A percentile compares a stretch with the other conserved stretches of the same genome.
Evolutionary conservation across 2,888 invertebrate species (phyloP).

Genomic region (Spisula solida): DNA sequence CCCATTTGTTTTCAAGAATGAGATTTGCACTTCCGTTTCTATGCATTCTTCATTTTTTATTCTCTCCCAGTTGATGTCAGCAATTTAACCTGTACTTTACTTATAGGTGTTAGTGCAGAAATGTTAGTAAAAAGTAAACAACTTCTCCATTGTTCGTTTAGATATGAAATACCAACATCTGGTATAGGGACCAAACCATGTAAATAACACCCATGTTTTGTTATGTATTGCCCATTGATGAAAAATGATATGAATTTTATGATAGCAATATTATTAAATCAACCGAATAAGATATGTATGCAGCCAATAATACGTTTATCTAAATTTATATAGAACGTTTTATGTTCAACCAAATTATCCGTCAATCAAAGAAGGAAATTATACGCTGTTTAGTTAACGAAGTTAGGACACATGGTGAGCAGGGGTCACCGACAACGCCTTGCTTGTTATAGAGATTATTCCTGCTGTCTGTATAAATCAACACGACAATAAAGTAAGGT

Average conservation of each 20-base stretch:
- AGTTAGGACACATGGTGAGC: not conserved
- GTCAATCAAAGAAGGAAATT: not conserved
- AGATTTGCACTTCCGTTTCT: no score
- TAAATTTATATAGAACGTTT: not conserved
- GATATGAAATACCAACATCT: no score
- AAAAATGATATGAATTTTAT: constrained; percentile 5
- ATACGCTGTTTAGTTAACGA: not conserved
- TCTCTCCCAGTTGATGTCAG: no score
- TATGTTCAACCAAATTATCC: not conserved
- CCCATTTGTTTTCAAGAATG: no score
- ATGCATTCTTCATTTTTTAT: no score
- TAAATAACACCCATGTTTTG: no score
- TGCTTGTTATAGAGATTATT: not conserved
- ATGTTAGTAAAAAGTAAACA: no score
- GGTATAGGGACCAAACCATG: no score
- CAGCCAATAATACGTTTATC: not conserved
- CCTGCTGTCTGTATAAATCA: not conserved
- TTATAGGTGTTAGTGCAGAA: no score
- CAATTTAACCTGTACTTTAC: no score
- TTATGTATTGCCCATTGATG: not conserved
- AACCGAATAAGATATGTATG: not conserved
- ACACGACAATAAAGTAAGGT: not conserved
- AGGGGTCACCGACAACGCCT: constrained; percentile 6
- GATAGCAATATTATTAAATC: constrained; percentile 16
- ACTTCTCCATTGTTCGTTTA: no score